Conservation (phyloP, 2,113 vertebrate genomes). For the Tachysurus fulvidraco region DNA sequence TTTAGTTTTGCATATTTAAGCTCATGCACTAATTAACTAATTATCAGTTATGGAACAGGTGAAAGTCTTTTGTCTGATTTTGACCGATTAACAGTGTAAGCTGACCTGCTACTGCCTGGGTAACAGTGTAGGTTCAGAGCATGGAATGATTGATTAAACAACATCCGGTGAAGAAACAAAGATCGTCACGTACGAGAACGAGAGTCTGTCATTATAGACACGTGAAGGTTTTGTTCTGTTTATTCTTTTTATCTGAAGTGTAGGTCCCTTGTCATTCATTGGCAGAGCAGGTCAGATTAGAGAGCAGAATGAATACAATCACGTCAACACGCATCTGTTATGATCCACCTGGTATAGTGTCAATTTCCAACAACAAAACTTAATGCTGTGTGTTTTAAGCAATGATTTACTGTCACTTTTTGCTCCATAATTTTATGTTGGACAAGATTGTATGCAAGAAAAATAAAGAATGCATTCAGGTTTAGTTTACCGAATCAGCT, state of each 20-base stretch:
- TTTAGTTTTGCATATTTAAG: constrained; percentile 32
- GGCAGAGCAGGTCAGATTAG: constrained; percentile 57
- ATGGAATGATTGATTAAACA: neutral
- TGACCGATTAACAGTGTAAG: constrained; percentile 27
- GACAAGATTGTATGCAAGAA: neutral
- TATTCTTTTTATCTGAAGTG: neutral
- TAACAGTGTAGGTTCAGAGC: neutral
- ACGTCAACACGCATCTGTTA: constrained; percentile 41
- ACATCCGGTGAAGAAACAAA: neutral
- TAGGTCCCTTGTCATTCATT: constrained; percentile 32
- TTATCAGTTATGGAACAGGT: constrained; percentile 19
- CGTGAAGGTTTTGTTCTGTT: neutral
- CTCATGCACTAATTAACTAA: constrained; percentile 19
- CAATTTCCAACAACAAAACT: constrained; percentile 44
- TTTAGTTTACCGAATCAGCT: neutral
- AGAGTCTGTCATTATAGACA: neutral
- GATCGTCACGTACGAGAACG: neutral
- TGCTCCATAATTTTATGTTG: neutral
- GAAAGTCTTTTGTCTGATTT: constrained; percentile 11
- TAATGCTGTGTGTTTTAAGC: neutral
- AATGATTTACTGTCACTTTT: neutral
- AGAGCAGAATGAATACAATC: constrained; percentile 21
- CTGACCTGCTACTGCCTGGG: constrained; percentile 52
- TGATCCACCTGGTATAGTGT: constrained; percentile 43
- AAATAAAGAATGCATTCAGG: neutral